Base-by-base conservation (phyloP, 2,888 invertebrate genomes). In the Agrotis clavis region DNA sequence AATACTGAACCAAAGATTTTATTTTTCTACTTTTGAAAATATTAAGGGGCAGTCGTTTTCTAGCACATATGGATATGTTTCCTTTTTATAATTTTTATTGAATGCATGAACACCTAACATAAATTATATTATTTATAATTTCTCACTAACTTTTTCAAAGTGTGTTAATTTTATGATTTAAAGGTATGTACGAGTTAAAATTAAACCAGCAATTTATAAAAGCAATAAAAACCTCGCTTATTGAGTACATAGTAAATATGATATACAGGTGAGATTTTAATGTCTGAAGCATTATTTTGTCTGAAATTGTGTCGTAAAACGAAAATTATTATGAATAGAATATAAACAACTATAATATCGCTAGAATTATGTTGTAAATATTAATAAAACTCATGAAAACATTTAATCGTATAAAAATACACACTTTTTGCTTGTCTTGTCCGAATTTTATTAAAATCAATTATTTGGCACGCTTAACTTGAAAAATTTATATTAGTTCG, bases 1-100 rank as follows among this genome's bases (percentile, higher is more conserved):
- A 67, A 62, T 82, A 77, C 67, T 82, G 54, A 80, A 84, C 86
- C 86, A 85, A 85, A 86, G 82, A 71, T 25, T 67, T 79, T 73
- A 71, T 72, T 77, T 81, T 82, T 74, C 66, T 82, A 76, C 63
- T 60, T 73, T 69, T 67, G 62, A 69, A 73, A 71, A 65, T 73
- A 13, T 74, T 81, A 67, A 71, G 68, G 41, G 61, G 66, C 45
- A 56, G 41, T 71, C 4, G 61, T 74, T 78, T 67, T 67, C 19
- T 73, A 81, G 79, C 87, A 81, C 79, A 77, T 69, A 79, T 13
- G 73, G 74, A 87, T 74, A 71, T 63, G 74, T 83, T 83, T 85
- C 74, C 74, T 85, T 74, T 57, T 56, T 14, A 35, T 79, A 1
- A 47, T 83, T 80, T 57, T 62, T 3, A 25, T 71, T 14, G 61